Percentiles rank a stretch among this genome's conserved stretches.
Conservation (phyloP, 1,140 invertebrate species). For the Orchesella cincta region DNA sequence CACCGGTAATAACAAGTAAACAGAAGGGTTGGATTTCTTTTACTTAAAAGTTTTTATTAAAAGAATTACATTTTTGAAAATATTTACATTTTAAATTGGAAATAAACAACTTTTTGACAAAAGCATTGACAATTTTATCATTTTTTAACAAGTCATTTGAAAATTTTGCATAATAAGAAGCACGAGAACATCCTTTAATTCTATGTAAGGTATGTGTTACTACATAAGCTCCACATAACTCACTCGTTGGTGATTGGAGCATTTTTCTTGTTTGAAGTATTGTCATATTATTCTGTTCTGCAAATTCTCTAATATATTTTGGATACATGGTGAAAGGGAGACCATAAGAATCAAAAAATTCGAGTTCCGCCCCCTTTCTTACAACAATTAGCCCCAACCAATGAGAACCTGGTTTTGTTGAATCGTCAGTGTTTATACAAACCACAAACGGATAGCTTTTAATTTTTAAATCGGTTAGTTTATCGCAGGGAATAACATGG, state of each 20-base stretch:
- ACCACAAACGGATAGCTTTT: not conserved
- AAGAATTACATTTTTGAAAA: not conserved
- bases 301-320: not conserved
- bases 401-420: not conserved
- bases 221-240: not conserved
- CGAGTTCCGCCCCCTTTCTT: not conserved
- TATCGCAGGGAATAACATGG: not conserved
- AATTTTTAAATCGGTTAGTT: not conserved
- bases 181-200: not conserved
- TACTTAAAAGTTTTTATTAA: not conserved
- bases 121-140: not conserved
- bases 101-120: not conserved
- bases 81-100: not conserved
- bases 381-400: not conserved
- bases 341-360: constrained; percentile 12
- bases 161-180: not conserved
- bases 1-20: too few species aligned
- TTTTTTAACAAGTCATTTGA: not conserved
- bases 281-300: not conserved
- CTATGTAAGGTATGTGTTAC: not conserved
- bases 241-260: not conserved
- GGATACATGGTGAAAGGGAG: not conserved
- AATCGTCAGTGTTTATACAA: not conserved
- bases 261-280: not conserved
- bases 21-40: too few species aligned